Conservation (phyloP, 2,797 vertebrate genomes). For the Mico argentatus region DNA sequence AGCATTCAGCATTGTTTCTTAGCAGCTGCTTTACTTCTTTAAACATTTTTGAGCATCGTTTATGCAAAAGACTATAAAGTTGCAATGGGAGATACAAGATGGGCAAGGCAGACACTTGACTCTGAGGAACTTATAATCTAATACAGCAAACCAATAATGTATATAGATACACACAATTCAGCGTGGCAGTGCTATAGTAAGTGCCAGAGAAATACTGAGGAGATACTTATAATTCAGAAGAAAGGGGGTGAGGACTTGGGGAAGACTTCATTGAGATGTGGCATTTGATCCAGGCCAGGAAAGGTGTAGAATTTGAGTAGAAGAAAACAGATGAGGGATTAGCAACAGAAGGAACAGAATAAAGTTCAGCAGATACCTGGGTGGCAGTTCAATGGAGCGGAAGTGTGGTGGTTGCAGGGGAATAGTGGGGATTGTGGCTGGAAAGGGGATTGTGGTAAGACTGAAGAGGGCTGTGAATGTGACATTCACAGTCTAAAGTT, state of each 20-base stretch:
- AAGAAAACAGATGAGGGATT: background rate
- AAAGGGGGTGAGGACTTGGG: background rate
- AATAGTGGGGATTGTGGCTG: background rate
- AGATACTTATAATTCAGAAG: background rate
- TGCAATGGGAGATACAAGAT: background rate
- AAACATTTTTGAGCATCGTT: background rate
- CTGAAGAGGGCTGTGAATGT: background rate
- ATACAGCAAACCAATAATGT: background rate
- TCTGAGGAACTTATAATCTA: background rate
- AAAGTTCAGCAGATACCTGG: background rate
- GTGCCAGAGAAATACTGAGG: background rate
- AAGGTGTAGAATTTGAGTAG: background rate
- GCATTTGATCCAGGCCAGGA: background rate
- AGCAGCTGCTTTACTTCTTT: background rate
- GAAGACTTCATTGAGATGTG: background rate
- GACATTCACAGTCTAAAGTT: background rate
- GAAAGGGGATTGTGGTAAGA: background rate
- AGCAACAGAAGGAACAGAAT: background rate
- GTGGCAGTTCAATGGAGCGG: accelerated
- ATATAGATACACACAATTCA: background rate
- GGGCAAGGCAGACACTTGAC: background rate
- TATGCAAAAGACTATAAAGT: background rate
- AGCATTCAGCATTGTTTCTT: too few relatives aligned
- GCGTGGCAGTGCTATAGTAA: accelerated
- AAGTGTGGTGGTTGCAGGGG: accelerated